Evolutionary conservation across 2,113 vertebrate genomes (phyloP).

Genomic region (Nansenia antarctica): DNA sequence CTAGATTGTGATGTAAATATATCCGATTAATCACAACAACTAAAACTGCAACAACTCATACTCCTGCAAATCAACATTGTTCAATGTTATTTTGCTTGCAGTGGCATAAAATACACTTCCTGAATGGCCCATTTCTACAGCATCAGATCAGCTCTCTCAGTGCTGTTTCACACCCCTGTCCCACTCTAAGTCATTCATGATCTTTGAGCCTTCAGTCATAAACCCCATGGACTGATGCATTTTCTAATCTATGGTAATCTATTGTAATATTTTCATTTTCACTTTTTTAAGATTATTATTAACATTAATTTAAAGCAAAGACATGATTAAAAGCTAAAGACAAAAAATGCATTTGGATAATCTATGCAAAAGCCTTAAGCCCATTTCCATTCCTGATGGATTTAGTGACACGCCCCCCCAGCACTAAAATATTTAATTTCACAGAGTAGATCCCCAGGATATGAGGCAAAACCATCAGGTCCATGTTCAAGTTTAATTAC

Average conservation of each 20-base stretch:
- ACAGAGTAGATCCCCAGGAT: constrained; percentile 84
- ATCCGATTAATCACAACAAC: constrained; percentile 76
- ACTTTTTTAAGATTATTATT: constrained; percentile 87
- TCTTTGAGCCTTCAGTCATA: constrained; percentile 81
- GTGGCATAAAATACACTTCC: constrained; percentile 57
- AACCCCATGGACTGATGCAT: constrained; percentile 80
- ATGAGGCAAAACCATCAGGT: constrained; percentile 83
- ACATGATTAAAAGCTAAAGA: constrained; percentile 74
- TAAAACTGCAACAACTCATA: constrained; percentile 63
- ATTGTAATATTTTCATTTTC: constrained; percentile 89
- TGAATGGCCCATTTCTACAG: constrained; percentile 6
- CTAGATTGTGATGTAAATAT: constrained; percentile 78
- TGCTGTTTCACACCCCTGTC: constrained; percentile 21
- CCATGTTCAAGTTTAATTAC: constrained; percentile 96
- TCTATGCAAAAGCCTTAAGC: constrained; percentile 78
- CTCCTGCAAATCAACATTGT: constrained; percentile 57
- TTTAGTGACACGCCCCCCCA: constrained; percentile 88
- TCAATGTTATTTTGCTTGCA: constrained; percentile 59
- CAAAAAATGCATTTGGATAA: constrained; percentile 79
- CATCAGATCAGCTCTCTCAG: constrained; percentile 5
- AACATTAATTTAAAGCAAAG: constrained; percentile 84
- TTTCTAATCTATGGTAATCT: constrained; percentile 84
- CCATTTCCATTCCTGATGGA: constrained; percentile 84
- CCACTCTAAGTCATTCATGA: constrained; percentile 24
- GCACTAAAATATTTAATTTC: constrained; percentile 89